phyloP scores from a whole-genome alignment of 2,113 vertebrate species.

The Scytalopus superciliaris region DNA sequence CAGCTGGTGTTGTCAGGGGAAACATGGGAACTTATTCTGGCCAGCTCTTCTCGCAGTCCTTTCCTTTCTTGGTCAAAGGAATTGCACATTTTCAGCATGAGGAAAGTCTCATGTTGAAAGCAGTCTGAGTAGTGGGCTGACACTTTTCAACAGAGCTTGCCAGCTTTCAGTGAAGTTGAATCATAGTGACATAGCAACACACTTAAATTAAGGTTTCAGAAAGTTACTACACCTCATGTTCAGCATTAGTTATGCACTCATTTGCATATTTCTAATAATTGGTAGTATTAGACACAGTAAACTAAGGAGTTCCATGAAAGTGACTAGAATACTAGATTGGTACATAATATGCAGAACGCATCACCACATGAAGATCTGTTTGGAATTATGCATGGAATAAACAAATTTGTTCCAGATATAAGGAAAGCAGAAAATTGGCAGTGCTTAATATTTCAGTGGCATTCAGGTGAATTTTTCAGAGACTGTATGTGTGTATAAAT shows the following conservation, averaged over 20 bases:
- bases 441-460: not conserved
- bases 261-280: not conserved
- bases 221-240: not conserved
- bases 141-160: not conserved
- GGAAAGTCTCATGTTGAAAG: not conserved
- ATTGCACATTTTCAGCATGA: not conserved
- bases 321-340: not conserved
- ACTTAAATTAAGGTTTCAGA: not conserved
- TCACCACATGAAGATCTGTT: not conserved
- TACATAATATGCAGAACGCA: not conserved
- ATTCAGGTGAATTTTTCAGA: constrained; percentile 15
- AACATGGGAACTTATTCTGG: not conserved
- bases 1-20: not conserved
- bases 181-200: not conserved
- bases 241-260: not conserved
- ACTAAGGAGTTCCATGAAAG: not conserved
- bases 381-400: constrained; percentile 19
- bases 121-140: not conserved
- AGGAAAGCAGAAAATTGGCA: constrained; percentile 1
- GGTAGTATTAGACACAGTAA: not conserved
- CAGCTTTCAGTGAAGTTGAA: not conserved
- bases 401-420: constrained; percentile 20
- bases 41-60: not conserved
- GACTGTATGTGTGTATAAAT: not conserved
- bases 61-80: not conserved